Conservation (phyloP, 2,113 vertebrate species). For the Microtus montanus region DNA sequence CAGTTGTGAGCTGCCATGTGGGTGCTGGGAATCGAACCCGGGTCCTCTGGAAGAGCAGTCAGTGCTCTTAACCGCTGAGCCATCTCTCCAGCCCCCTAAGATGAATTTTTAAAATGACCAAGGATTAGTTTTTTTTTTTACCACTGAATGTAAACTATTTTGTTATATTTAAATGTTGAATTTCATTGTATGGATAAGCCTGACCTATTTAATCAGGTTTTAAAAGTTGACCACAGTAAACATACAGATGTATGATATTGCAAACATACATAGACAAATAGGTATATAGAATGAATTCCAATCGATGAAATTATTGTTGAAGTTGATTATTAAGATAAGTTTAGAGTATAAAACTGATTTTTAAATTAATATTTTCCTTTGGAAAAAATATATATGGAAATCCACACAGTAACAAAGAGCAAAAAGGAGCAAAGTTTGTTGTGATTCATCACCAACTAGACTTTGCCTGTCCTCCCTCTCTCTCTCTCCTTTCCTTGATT, state of each 20-base stretch:
- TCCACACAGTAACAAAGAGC: neutral
- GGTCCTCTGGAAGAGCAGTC: no score
- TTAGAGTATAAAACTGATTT: neutral
- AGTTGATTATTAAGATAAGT: constrained; percentile 29
- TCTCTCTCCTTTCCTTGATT: no score
- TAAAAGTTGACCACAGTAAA: neutral
- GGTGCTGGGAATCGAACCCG: no score
- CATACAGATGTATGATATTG: neutral
- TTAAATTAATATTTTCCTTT: neutral
- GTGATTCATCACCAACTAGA: neutral
- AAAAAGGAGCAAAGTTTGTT: neutral
- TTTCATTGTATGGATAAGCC: neutral
- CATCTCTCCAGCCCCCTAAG: no score
- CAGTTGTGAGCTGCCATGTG: no score
- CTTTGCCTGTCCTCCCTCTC: neutral
- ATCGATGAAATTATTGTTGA: constrained; percentile 10
- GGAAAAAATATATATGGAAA: neutral
- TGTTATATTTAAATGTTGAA: neutral
- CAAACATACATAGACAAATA: neutral
- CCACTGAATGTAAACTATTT: neutral
- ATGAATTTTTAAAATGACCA: neutral
- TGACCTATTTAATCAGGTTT: neutral
- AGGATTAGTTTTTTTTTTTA: neutral
- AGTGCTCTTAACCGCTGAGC: no score
- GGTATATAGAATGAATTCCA: neutral